Percentiles rank a stretch among this genome's conserved stretches.
Evolutionary conservation across 2,888 invertebrate genomes (phyloP).

Genomic region (Cryptocephalus primarius): DNA sequence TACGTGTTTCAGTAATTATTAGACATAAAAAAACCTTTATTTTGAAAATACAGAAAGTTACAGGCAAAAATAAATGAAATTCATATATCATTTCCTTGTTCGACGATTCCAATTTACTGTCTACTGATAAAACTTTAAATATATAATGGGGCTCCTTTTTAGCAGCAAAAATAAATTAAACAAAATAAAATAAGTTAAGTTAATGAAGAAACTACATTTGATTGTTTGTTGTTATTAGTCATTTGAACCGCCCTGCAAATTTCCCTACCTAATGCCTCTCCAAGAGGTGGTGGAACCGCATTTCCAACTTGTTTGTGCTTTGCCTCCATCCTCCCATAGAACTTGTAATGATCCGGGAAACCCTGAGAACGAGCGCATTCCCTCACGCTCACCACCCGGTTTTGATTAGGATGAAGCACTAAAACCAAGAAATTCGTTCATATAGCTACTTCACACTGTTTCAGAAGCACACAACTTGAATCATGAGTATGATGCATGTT

Average conservation of each 20-base stretch:
- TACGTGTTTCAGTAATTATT: no score
- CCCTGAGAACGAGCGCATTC: conserved; percentile 84
- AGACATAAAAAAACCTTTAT: no score
- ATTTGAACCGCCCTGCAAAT: conserved; percentile 43
- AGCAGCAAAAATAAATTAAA: no score
- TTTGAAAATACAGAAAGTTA: no score
- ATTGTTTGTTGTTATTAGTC: no score
- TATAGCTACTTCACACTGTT: not conserved
- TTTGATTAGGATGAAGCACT: conserved; percentile 70
- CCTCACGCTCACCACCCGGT: conserved; percentile 72
- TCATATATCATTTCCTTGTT: no score
- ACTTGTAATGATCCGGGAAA: conserved; percentile 65
- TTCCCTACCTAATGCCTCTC: conserved; percentile 64
- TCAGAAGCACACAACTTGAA: not conserved
- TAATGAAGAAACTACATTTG: no score
- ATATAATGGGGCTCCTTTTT: no score
- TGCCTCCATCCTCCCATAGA: conserved; percentile 64
- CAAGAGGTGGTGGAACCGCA: conserved; percentile 78
- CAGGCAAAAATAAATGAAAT: no score
- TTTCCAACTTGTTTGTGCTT: conserved; percentile 80
- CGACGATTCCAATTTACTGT: no score
- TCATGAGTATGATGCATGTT: not conserved
- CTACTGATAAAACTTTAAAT: no score
- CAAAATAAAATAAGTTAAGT: no score
- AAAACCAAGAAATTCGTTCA: conserved; percentile 9